phyloP scores from a whole-genome alignment of 2,888 invertebrate genomes.

The Rhamphomyia laevipes region DNA sequence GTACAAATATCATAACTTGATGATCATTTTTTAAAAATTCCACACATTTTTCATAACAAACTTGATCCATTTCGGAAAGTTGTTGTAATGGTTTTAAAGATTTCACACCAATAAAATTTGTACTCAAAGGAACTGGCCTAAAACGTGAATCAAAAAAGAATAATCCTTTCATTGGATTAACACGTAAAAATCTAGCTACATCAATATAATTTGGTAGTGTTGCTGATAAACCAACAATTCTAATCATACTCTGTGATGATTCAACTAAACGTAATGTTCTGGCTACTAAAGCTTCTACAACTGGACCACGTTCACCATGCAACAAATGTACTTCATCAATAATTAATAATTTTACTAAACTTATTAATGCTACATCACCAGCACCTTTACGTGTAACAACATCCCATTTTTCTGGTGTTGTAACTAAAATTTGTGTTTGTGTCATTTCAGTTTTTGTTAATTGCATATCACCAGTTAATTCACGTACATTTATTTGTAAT shows the following conservation, averaged over 20 bases:
- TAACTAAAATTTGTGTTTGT: slow-evolving; percentile 94
- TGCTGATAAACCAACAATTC: slow-evolving; percentile 93
- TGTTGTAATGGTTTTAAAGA: slow-evolving; percentile 47
- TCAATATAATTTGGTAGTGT: slow-evolving; percentile 96
- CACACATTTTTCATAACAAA: slow-evolving; percentile 85
- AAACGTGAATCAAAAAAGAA: slow-evolving; percentile 92
- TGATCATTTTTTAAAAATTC: slow-evolving; percentile 81
- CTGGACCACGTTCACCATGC: slow-evolving; percentile 94
- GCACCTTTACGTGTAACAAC: slow-evolving; percentile 93
- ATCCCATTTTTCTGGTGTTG: slow-evolving; percentile 99
- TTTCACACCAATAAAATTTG: slow-evolving; percentile 82
- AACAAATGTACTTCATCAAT: slow-evolving; percentile 95
- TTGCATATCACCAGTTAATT: slow-evolving; percentile 97
- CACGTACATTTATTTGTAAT: slow-evolving; percentile 71
- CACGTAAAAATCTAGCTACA: slow-evolving; percentile 86
- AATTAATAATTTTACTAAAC: slow-evolving; percentile 84
- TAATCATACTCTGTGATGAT: slow-evolving; percentile 84
- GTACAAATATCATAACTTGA: slow-evolving; percentile 97
- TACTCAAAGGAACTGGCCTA: slow-evolving; percentile 88
- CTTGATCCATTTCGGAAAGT: slow-evolving; percentile 72
- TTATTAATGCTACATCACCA: slow-evolving; percentile 78
- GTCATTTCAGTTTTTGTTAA: slow-evolving; percentile 86
- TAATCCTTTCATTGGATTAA: slow-evolving; percentile 82
- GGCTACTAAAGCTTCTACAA: slow-evolving; percentile 93
- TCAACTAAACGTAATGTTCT: slow-evolving; percentile 88